These are phyloP conservation scores for Lontra canadensis DNA, from an alignment of 2,113 vertebrate genomes.

Conservation along the genomic window DNA sequence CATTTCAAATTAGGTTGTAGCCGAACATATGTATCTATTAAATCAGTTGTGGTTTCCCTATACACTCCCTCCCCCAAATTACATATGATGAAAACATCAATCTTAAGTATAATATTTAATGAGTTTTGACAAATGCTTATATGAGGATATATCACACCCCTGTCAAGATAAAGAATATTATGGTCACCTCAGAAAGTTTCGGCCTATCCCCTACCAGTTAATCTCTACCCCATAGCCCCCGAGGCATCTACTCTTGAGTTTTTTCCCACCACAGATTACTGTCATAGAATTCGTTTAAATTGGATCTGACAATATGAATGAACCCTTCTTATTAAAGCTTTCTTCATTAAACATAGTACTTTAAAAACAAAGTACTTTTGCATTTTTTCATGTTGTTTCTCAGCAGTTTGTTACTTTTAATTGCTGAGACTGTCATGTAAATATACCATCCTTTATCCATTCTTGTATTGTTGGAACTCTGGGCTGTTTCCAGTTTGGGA, in stretches of 20 bases:
- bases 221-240: not conserved
- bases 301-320: not conserved
- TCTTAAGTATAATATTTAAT: not conserved
- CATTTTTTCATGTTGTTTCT: not conserved
- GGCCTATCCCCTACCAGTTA: not conserved
- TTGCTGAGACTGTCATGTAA: not conserved
- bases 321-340: not conserved
- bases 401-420: not conserved
- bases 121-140: not conserved
- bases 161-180: not conserved
- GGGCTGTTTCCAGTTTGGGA: not conserved
- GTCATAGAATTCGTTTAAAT: not conserved
- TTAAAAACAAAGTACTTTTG: not conserved
- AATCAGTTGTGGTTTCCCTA: not conserved
- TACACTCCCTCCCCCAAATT: not conserved
- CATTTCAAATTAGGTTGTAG: not conserved
- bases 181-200: not conserved
- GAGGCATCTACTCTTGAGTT: not conserved
- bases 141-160: not conserved
- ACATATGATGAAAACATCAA: not conserved
- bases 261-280: not conserved
- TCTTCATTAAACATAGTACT: not conserved
- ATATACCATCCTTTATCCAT: not conserved
- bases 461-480: not conserved
- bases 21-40: not conserved